A percentile compares a stretch with the other conserved stretches of the same genome.
phyloP scores from a whole-genome alignment of 2,888 invertebrate species.

The Melipona beecheii region DNA sequence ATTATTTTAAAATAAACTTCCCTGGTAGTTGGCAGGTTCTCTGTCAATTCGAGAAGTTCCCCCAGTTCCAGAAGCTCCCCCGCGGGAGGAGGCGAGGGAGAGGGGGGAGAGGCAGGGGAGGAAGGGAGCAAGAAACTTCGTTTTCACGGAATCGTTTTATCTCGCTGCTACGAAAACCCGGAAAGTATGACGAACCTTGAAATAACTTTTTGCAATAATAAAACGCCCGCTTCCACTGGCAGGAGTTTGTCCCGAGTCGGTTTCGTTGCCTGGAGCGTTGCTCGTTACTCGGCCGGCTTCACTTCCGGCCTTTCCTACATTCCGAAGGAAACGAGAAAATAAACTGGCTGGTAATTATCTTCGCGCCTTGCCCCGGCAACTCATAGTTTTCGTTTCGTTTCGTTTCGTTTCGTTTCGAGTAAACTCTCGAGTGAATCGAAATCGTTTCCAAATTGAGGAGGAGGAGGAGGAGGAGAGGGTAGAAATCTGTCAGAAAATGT shows the following conservation, averaged over 20 bases:
- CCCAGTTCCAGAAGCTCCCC: too few species aligned
- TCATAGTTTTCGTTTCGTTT: not conserved
- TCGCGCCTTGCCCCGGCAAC: slow-evolving; percentile 18
- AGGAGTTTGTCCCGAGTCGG: slow-evolving; percentile 34
- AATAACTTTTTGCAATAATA: slow-evolving; percentile 71
- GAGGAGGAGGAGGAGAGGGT: too few species aligned
- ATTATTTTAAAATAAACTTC: slow-evolving; percentile 57
- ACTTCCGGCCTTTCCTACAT: slow-evolving; percentile 30
- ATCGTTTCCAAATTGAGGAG: too few species aligned
- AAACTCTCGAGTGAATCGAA: too few species aligned
- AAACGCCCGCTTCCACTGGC: slow-evolving; percentile 43
- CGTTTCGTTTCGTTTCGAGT: not conserved
- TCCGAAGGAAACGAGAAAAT: slow-evolving; percentile 40
- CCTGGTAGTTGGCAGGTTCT: slow-evolving; percentile 45
- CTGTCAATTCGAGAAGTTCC: slow-evolving; percentile 55
- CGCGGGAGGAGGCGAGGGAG: too few species aligned
- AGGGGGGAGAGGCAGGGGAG: too few species aligned
- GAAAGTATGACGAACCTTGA: slow-evolving; percentile 71
- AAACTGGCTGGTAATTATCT: slow-evolving; percentile 69
- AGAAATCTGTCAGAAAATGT: not conserved
- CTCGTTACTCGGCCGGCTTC: slow-evolving; percentile 52
- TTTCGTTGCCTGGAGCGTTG: slow-evolving; percentile 45
- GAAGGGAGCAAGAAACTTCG: slow-evolving; percentile 46
- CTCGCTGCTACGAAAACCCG: slow-evolving; percentile 39
- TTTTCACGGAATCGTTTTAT: slow-evolving; percentile 61